Base-by-base conservation (phyloP, 2,797 vertebrate species). In the Mycteria americana region DNA sequence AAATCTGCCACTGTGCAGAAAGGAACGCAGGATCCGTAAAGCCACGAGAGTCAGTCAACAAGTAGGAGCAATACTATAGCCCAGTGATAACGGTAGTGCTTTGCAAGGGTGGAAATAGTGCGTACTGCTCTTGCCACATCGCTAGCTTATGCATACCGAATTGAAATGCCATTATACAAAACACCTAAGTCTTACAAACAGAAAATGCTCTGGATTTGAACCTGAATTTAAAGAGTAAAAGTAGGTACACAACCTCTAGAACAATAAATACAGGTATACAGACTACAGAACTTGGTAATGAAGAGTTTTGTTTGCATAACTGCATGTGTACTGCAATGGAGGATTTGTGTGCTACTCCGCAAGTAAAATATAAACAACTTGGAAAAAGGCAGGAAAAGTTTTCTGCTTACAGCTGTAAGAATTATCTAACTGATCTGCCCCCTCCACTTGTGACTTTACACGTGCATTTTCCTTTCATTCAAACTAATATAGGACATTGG, bases 201-300 rank as follows among this genome's bases (percentile, higher is more conserved):
- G 31, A 89, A 85, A 73, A 73, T 5, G 7, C 5, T 77, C 60
- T 2, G 0, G 18, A 64, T 56, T 39, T 70, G 53, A 86, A 90
- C 7, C 15, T 24, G n/a, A 92, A 70, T 19, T 30, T 19, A 25
- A 56, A 37, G 12, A 70, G 2, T 39, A 45, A 72, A 89, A 75
- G 37, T 13, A 53, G 13, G 30, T 57, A 68, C 9, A 11, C 6
- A 63, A 28, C 11, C 27, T 80, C 33, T 27, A 54, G 28, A 76
- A 67, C 13, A 28, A 46, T 0, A 67, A 17, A 28, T 28, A 27
- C 3, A 82, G 0, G 0, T 11, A 51, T 7, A 31, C 13, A 53
- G 37, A 10, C n/a, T 69, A 19, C 0, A 68, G 30, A 83, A 80
- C 22, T n/a, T 65, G 23, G 19, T 43, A 79, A 62, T 4, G 17